Conservation (phyloP, 2,113 vertebrate species). For the Antechinus stuartii region DNA sequence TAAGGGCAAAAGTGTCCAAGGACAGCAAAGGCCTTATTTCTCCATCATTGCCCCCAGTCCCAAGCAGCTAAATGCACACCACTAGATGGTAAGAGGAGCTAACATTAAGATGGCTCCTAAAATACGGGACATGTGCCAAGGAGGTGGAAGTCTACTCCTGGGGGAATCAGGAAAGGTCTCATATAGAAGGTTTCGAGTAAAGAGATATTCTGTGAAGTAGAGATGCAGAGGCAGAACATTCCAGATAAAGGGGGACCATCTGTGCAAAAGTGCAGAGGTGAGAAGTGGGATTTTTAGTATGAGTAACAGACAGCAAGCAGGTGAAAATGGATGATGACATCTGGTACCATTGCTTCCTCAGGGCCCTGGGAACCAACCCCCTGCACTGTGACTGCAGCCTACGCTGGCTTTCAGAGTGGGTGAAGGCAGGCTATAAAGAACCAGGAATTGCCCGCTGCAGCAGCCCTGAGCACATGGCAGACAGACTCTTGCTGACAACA, state of each 20-base stretch:
- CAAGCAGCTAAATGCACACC: neutral
- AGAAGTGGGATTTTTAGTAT: neutral
- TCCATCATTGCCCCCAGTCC: neutral
- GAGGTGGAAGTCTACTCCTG: neutral
- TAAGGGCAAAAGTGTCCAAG: neutral
- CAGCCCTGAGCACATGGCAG: constrained; percentile 94
- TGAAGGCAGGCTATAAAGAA: constrained; percentile 97
- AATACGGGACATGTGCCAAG: neutral
- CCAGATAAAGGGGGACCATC: neutral
- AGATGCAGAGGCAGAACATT: neutral
- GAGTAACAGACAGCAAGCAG: neutral
- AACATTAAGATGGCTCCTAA: neutral
- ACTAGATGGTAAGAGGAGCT: neutral
- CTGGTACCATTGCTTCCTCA: constrained; percentile 70
- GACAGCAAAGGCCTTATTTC: neutral
- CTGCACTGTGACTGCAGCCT: constrained; percentile 96
- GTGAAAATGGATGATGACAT: neutral
- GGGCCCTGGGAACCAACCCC: constrained; percentile 96
- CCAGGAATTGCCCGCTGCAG: constrained; percentile 97
- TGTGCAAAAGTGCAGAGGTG: neutral
- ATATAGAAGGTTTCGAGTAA: neutral
- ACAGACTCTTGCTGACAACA: constrained; percentile 95
- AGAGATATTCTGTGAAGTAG: neutral
- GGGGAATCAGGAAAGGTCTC: neutral
- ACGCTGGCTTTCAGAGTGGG: constrained; percentile 99